phyloP scores from a whole-genome alignment of 2,113 vertebrate species.

The Alces alces region DNA sequence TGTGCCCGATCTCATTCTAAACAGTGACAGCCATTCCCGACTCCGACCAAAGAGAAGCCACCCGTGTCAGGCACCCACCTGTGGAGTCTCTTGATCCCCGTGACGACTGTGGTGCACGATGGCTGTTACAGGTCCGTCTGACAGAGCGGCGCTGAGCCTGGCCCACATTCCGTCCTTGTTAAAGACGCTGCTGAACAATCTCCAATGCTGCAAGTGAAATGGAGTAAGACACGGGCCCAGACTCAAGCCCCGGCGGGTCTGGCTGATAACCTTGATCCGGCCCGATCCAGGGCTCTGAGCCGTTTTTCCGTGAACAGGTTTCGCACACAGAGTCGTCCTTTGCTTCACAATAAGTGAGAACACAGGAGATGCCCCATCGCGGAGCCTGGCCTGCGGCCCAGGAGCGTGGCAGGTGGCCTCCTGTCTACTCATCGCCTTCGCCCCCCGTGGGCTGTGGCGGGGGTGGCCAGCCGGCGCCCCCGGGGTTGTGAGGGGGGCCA shows the following conservation, averaged over 20 bases:
- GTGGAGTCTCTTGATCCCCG: not conserved
- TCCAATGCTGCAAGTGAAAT: not conserved
- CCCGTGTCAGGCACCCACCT: not conserved
- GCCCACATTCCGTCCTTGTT: not conserved
- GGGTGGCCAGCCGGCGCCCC: not conserved
- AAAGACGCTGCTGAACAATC: not conserved
- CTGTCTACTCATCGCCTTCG: not conserved
- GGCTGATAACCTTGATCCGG: not conserved
- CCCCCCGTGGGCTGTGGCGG: accelerated
- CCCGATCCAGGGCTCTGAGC: not conserved
- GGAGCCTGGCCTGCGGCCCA: not conserved
- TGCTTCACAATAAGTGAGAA: not conserved
- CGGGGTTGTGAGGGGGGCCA: not conserved
- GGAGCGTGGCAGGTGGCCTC: not conserved
- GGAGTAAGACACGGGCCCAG: not conserved
- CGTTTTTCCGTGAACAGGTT: not conserved
- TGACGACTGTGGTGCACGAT: accelerated
- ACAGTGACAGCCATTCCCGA: not conserved
- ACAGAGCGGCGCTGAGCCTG: not conserved
- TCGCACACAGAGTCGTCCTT: not conserved
- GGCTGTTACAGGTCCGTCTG: not conserved
- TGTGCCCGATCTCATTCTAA: not conserved
- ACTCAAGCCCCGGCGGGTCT: not conserved
- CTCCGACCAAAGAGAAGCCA: accelerated
- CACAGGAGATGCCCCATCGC: not conserved